A percentile compares a stretch with the other conserved stretches of the same genome.
Evolutionary conservation across 2,113 vertebrate genomes (phyloP).

Genomic region (Lichenostomus cassidix): DNA sequence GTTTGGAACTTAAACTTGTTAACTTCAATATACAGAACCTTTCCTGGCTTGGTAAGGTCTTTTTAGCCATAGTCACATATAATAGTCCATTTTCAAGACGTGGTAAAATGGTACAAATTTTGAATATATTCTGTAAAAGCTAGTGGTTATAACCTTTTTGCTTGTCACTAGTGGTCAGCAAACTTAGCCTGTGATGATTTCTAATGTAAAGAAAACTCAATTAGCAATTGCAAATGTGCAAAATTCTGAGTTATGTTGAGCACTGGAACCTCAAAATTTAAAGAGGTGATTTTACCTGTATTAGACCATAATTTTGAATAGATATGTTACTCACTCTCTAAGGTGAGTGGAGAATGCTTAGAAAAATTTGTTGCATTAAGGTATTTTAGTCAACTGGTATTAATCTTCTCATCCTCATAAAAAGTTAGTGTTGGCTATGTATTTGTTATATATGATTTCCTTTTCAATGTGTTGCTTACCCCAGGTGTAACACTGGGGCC

Average conservation of each 20-base stretch:
- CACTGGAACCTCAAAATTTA: neutral
- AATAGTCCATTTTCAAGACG: neutral
- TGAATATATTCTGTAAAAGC: neutral
- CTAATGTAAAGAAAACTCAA: neutral
- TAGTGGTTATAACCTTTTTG: neutral
- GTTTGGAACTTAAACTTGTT: constrained; percentile 80
- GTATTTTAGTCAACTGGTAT: neutral
- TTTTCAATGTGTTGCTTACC: neutral
- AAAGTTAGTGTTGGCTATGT: neutral
- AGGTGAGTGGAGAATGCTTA: neutral
- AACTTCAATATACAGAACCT: constrained; percentile 56
- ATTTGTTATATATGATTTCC: neutral
- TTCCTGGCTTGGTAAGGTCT: constrained; percentile 24
- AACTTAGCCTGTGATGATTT: neutral
- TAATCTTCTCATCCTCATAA: neutral
- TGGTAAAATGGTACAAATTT: neutral
- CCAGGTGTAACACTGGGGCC: neutral
- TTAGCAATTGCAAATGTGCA: neutral
- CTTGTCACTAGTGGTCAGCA: neutral
- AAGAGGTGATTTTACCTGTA: neutral
- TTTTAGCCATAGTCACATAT: neutral
- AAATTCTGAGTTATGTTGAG: neutral
- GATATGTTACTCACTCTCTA: neutral
- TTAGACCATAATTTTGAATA: neutral
- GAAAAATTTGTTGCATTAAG: neutral